Evolutionary conservation across 2,888 invertebrate genomes (phyloP), one percentile per base, ranked within the genome.

Genomic region (Drosophila sordidula): DNA sequence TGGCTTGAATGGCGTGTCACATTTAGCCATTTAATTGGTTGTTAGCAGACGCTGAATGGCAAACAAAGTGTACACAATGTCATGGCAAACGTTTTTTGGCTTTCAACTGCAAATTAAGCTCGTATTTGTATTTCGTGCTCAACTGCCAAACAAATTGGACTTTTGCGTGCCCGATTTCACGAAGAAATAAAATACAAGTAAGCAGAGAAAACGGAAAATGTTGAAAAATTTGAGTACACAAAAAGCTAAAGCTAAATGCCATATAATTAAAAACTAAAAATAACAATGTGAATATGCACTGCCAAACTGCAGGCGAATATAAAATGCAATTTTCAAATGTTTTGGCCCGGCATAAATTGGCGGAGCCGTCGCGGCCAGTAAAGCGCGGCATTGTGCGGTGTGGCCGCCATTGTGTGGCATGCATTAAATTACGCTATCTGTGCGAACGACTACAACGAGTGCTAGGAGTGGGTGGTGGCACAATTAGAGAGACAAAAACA

Each of bases 401-500:
- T 1, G 29, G 9, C 29, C 29, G 29, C 29, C 29, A 9, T 29
- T 58, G 44, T 58, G 44, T 49, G 58, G 51, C 72, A 65, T 79
- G 72, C 67, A 57, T 39, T 22, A 29, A 36, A 22, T 46, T 36
- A 14, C 14, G 12, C 32, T 46, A 39, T 29, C 29, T 29, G 29
- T 29, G 29, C 2, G 29, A 12, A 0, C 4, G 34, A 34, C 12
- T 34, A 12, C 34, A 34, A 34, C 34, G 46, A 39, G 59, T 26
- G 55, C 47, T 9, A 32, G 26, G 51, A 14, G 14, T 50, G 46
- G 36, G 25, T 25, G 54, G 47, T 49, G 64, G 66, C 54, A 80
- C 76, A 82, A 77, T 79, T 79, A 83, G 65, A 83, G 64, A 80
- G 57, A 71, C 68, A 82, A 78, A 84, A 89, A 92, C 92, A 92